These are phyloP conservation scores for Drosophila tristis DNA, from an alignment of 1,140 invertebrate species.

Conservation along the genomic window DNA sequence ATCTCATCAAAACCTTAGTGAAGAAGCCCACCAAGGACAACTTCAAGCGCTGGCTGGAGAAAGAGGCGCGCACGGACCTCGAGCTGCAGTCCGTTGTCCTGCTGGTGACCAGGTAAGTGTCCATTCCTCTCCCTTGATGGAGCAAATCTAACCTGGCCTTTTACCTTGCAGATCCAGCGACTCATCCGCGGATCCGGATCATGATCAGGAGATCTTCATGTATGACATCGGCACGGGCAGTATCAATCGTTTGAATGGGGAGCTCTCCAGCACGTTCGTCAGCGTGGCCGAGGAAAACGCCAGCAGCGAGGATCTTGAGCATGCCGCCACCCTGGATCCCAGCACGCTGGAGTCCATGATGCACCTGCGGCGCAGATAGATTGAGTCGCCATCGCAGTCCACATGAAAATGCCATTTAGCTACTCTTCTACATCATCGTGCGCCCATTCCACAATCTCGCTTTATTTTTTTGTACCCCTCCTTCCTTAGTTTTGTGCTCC, in stretches of 20 bases:
- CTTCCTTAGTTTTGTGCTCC: conserved; percentile 22
- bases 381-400: conserved; percentile 32
- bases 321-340: conserved; percentile 86
- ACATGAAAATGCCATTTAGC: conserved; percentile 71
- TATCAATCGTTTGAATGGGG: conserved; percentile 89
- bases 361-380: conserved; percentile 74
- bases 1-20: conserved; percentile 90
- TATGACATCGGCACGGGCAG: conserved; percentile 89
- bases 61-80: conserved; percentile 89
- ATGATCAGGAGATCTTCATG: conserved; percentile 94
- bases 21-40: conserved; percentile 90
- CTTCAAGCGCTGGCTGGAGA: conserved; percentile 91
- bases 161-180: conserved; percentile 52
- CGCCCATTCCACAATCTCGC: conserved; percentile 18
- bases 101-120: conserved; percentile 90
- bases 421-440: conserved; percentile 61
- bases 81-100: conserved; percentile 91
- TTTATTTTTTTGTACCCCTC: conserved; percentile 15
- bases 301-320: conserved; percentile 88
- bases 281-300: conserved; percentile 93
- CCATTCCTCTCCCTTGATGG: background rate
- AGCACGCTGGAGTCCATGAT: conserved; percentile 84
- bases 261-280: conserved; percentile 91
- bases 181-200: conserved; percentile 85
- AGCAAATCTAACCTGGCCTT: background rate